Base-by-base conservation (phyloP, 2,888 invertebrate species). In the Drosophila picticornis region DNA sequence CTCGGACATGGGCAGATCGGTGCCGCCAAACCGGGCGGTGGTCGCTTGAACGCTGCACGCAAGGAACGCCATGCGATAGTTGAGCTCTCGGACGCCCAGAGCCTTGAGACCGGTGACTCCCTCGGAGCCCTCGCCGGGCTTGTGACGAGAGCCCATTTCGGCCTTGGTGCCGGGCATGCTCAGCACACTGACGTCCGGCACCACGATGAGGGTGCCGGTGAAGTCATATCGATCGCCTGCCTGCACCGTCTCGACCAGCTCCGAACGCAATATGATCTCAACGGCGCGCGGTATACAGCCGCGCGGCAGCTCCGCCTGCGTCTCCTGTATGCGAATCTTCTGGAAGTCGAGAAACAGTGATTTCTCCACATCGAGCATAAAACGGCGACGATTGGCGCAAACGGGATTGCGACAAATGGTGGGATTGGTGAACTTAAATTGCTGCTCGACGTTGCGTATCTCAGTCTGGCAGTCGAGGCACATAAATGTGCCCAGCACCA, bases 281-380 rank as follows among this genome's bases (percentile, higher is more conserved):
- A 99, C 95, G 70, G 98, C 98, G 46, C 99, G 95, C 0, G 99
- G 99, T 88, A 99, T 99, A 90, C 98, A 97, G 5, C 99, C 99
- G 53, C 99, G 94, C 0, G 99, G 99, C 38, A 99, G 94, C 93
- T 99, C 99, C 0, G 98, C 96, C 93, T 99, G 99, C 0, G 98
- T 98, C 94, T 99, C 99, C 93, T 99, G 99, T 80, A 99, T 97
- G 64, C 99, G 95, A 4, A 98, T 96, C 94, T 99, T 99, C 94
- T 99, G 99, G 93, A 99, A 99, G 94, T 99, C 99, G 1, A 99
- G 97, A 94, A 99, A 99, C 29, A 96, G 94, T 0, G 99, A 99
- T 92, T 98, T 98, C 93, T 98, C 98, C 10, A 98, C 96, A 90
- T 99, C 98, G 75, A 99, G 93, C 94, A 96, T 95, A 92, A 99